These are phyloP conservation scores for Thalpophila matura DNA, from an alignment of 2,888 invertebrate genomes.

Conservation along the genomic window DNA sequence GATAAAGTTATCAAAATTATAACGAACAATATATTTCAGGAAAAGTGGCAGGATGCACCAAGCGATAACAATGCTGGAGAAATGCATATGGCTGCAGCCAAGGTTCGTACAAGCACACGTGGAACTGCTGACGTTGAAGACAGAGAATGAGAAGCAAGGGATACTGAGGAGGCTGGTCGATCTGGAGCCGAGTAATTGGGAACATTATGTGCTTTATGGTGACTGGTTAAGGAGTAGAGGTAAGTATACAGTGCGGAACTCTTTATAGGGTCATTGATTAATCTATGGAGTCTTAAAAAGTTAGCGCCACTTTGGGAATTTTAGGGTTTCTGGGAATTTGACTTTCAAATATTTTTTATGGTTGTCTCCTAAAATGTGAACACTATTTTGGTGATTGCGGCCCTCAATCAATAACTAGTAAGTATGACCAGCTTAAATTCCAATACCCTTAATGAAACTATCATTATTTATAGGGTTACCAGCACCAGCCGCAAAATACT, in stretches of 20 bases:
- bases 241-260: slow-evolving; percentile 74
- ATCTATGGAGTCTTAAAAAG: no score
- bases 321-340: no score
- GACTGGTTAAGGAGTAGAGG: slow-evolving; percentile 93
- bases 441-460: neutral
- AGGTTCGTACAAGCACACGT: slow-evolving; percentile 93
- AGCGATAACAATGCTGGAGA: slow-evolving; percentile 92
- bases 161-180: slow-evolving; percentile 91
- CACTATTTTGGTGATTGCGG: no score
- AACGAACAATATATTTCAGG: slow-evolving; percentile 78
- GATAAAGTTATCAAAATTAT: neutral
- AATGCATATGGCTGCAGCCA: slow-evolving; percentile 92
- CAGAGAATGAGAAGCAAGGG: slow-evolving; percentile 89
- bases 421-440: no score
- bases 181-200: slow-evolving; percentile 93
- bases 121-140: slow-evolving; percentile 91
- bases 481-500: slow-evolving; percentile 80
- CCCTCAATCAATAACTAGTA: no score
- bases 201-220: slow-evolving; percentile 93
- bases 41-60: slow-evolving; percentile 92
- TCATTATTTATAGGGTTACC: slow-evolving; percentile 74
- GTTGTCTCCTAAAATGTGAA: no score
- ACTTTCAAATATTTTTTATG: no score
- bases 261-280: no score
- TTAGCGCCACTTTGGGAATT: no score